Percentiles rank a stretch among this genome's conserved stretches.
Conservation (phyloP, 2,888 invertebrate species). For the Diadromus collaris region DNA sequence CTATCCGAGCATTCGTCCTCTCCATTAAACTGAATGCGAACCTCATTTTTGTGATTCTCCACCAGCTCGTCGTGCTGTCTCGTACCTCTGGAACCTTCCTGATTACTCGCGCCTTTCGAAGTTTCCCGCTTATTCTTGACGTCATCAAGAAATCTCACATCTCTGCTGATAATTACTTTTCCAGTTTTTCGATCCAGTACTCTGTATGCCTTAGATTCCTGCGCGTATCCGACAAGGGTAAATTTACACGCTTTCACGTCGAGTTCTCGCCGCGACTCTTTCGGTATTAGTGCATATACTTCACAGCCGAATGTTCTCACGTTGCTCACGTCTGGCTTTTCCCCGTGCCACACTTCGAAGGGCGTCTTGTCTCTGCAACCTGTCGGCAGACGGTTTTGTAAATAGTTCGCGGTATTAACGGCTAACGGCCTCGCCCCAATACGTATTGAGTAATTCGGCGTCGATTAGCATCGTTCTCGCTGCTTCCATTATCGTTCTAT, state of each 20-base stretch:
- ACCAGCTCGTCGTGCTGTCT: neutral
- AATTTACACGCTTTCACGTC: constrained; percentile 56
- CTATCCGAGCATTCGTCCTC: too few species aligned
- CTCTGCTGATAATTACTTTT: too few species aligned
- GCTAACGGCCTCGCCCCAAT: constrained; percentile 69
- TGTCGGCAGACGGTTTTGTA: constrained; percentile 60
- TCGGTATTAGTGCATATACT: constrained; percentile 58
- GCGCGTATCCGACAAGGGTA: constrained; percentile 51
- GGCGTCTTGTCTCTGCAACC: constrained; percentile 57
- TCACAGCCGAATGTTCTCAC: constrained; percentile 62
- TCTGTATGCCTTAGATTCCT: constrained; percentile 46
- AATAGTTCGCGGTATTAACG: constrained; percentile 59
- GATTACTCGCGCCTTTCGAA: too few species aligned
- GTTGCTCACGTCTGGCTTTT: constrained; percentile 59
- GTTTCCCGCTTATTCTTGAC: too few species aligned
- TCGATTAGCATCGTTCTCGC: constrained; percentile 64
- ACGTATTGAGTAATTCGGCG: constrained; percentile 56
- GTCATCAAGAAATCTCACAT: too few species aligned
- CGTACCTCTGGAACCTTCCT: too few species aligned
- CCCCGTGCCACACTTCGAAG: constrained; percentile 59
- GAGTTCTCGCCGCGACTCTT: constrained; percentile 54
- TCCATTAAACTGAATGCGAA: too few species aligned
- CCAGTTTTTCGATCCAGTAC: constrained; percentile 10
- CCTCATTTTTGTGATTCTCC: too few species aligned
- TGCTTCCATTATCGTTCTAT: constrained; percentile 63